Evolutionary conservation across 2,113 vertebrate species (phyloP).

Genomic region (Pungitius pungitius): DNA sequence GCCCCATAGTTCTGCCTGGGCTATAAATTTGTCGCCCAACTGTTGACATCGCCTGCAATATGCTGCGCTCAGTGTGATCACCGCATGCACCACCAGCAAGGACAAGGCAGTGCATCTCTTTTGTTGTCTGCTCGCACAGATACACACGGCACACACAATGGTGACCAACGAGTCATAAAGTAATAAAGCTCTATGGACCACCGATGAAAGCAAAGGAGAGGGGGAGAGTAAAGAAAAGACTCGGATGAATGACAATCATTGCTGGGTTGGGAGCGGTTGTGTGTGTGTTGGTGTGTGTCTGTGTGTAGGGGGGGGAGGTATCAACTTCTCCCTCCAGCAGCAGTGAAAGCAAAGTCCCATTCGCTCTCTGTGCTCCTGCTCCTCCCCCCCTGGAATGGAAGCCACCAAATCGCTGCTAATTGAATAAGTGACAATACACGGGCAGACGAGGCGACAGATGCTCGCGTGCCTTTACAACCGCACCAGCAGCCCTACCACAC

Average conservation of each 20-base stretch:
- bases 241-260: conserved; percentile 74
- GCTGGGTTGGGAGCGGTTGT: conserved; percentile 40
- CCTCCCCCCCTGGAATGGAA: conserved; percentile 61
- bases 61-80: conserved; percentile 64
- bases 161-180: conserved; percentile 70
- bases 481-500: conserved; percentile 72
- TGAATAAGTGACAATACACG: conserved; percentile 92
- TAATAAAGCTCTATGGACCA: conserved; percentile 72
- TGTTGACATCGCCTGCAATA: conserved; percentile 78
- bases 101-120: conserved; percentile 53
- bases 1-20: conserved; percentile 46
- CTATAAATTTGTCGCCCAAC: conserved; percentile 75
- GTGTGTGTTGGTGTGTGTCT: conserved; percentile 19
- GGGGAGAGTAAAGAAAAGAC: conserved; percentile 29
- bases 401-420: conserved; percentile 84
- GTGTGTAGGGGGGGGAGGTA: conserved; percentile 31
- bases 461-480: conserved; percentile 97
- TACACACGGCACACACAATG: conserved; percentile 57
- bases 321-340: conserved; percentile 46
- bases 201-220: conserved; percentile 62
- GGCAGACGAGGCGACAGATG: conserved; percentile 92
- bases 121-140: conserved; percentile 29
- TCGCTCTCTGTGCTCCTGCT: conserved; percentile 30
- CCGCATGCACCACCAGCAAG: conserved; percentile 62
- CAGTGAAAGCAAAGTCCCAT: conserved; percentile 62